Percentiles rank a stretch among this genome's conserved stretches.
Conservation (phyloP, 2,113 vertebrate species). For the Taxidea taxus region DNA sequence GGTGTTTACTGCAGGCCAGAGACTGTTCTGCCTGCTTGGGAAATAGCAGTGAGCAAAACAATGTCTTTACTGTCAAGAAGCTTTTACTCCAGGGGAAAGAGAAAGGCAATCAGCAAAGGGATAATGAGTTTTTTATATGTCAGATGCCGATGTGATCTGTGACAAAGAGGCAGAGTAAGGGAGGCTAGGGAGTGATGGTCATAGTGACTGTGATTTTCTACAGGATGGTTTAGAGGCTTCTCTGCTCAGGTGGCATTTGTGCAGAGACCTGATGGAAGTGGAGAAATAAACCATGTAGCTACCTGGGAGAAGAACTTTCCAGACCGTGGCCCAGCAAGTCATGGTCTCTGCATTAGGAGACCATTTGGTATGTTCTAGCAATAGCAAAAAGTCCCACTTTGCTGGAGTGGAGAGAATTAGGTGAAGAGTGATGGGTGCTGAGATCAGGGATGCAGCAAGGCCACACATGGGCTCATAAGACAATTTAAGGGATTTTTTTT, state of each 20-base stretch:
- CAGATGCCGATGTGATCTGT: neutral
- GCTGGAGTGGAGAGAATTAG: neutral
- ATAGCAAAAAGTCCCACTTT: neutral
- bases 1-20: neutral
- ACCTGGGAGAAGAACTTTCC: neutral
- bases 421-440: neutral
- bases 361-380: neutral
- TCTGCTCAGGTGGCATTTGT: neutral
- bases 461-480: neutral
- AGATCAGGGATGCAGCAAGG: neutral
- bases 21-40: neutral
- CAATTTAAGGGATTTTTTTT: neutral
- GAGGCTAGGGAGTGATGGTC: neutral
- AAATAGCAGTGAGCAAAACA: neutral
- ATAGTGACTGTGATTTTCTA: neutral
- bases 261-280: neutral
- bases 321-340: neutral
- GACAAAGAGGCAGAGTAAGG: neutral
- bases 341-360: neutral
- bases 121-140: neutral
- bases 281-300: neutral
- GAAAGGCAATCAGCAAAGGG: neutral
- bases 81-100: neutral
- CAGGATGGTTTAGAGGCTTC: neutral
- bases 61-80: neutral